These are phyloP conservation scores for Sorex maritimensis DNA, from an alignment of 2,797 vertebrate species.

Conservation along the genomic window DNA sequence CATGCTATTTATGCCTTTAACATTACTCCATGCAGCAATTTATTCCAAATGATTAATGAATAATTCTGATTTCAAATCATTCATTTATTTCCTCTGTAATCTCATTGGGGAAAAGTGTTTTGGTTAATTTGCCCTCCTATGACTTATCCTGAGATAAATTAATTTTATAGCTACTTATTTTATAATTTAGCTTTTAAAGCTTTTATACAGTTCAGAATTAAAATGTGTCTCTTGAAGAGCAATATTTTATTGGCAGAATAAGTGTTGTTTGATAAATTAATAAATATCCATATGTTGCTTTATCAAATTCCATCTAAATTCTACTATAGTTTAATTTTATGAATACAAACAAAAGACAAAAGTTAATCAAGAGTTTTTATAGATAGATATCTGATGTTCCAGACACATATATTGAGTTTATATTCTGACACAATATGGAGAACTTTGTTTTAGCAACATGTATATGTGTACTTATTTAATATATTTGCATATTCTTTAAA, in stretches of 20 bases:
- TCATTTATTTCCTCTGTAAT: background rate
- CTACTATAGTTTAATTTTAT: background rate
- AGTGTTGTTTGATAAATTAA: slow-evolving; percentile 50
- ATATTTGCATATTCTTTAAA: slow-evolving; percentile 28
- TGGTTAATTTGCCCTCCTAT: slow-evolving; percentile 1
- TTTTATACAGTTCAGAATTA: slow-evolving; percentile 63
- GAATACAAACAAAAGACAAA: background rate
- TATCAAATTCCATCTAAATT: slow-evolving; percentile 28
- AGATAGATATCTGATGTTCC: background rate
- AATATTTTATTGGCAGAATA: slow-evolving; percentile 63
- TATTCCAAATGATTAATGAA: slow-evolving; percentile 43
- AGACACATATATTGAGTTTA: background rate
- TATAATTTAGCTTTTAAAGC: slow-evolving; percentile 42
- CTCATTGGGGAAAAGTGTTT: background rate
- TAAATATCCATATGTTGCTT: background rate
- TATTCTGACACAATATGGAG: too few species aligned
- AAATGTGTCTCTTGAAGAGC: slow-evolving; percentile 26
- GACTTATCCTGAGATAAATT: slow-evolving; percentile 50
- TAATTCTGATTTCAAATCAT: slow-evolving; percentile 48
- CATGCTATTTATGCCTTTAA: slow-evolving; percentile 39
- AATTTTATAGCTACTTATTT: slow-evolving; percentile 64
- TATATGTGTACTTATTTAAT: background rate
- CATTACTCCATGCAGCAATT: slow-evolving; percentile 35
- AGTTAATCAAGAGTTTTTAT: slow-evolving; percentile 38
- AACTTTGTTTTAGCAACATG: background rate